Base-by-base conservation (phyloP, 2,888 invertebrate genomes). In the Hermaeophaga mercurialis region DNA sequence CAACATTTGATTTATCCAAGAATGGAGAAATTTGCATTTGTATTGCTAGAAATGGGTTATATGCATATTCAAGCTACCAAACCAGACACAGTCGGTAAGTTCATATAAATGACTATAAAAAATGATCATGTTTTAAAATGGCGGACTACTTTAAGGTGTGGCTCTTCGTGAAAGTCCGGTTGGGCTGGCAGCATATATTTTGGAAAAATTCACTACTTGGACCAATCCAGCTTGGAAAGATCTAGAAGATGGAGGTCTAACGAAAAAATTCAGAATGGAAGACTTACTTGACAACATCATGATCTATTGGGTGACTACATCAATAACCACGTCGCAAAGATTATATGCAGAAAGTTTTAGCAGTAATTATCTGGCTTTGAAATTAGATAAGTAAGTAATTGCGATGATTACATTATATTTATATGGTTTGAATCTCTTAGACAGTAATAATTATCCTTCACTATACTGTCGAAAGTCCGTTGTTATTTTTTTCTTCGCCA, bases 131-230 rank as follows among this genome's bases (percentile, higher is more conserved):
- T n/a, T n/a, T n/a, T n/a, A n/a, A n/a, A n/a, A n/a, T n/a, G n/a
- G n/a, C n/a, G n/a, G n/a, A n/a, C n/a, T n/a, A 5, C 12, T 54
- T 60, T 14, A 66, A 88, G 90, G 91, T 14, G 80, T 84, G 1
- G 87, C 80, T 0, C 74, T 94, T 24, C 79, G 82, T 12, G 89
- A 91, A 65, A 89, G 90, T 0, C 96, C 96, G 0, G 83, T 88
- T 0, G 95, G 94, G 0, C 77, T 96, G 55, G 94, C 94, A 0
- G 91, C 91, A 0, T 96, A 95, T 70, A 89, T 96, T 48, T 76
- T 96, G 8, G 95, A 96, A 70, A 96, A 95, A 74, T 94, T 93
- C 78, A 85, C 87, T 8, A 84, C 85, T 0, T 88, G 90, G 87
- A 90, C 89, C 0, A 82, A 86, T 72, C 71, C 73, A 0, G 72